Percentiles rank a stretch among this genome's conserved stretches.
Evolutionary conservation across 2,888 invertebrate species (phyloP).

Genomic region (Priocnemis perturbator): DNA sequence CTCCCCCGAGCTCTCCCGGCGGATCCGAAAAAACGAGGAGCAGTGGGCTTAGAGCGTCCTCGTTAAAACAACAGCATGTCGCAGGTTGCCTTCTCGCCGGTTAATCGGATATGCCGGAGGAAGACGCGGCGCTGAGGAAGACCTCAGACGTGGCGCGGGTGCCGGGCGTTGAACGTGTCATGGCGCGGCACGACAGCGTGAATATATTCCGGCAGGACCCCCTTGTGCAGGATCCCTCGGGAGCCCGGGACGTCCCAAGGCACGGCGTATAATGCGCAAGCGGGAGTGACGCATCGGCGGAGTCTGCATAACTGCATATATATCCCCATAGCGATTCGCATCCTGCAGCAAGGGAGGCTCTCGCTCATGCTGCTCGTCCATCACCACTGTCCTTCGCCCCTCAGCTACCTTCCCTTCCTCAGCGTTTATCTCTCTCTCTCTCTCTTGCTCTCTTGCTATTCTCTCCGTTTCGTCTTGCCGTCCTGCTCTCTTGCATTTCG

Average conservation of each 20-base stretch:
- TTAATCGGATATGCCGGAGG: too few species aligned
- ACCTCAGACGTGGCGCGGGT: constrained; percentile 21
- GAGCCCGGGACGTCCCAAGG: constrained; percentile 51
- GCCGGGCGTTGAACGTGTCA: constrained; percentile 23
- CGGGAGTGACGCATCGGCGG: constrained; percentile 64
- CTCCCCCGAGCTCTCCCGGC: too few species aligned
- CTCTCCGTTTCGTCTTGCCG: background rate
- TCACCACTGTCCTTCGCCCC: constrained; percentile 49
- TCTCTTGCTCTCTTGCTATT: background rate
- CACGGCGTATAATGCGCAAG: constrained; percentile 58
- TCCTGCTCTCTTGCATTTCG: background rate
- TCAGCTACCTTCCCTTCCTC: constrained; percentile 15
- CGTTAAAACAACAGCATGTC: too few species aligned
- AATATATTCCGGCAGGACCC: constrained; percentile 48
- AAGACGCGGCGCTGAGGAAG: constrained; percentile 18
- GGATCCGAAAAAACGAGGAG: too few species aligned
- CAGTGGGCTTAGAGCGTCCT: too few species aligned
- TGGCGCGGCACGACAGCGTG: constrained; percentile 38
- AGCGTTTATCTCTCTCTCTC: too few species aligned
- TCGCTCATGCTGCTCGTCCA: constrained; percentile 57
- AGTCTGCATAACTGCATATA: constrained; percentile 67
- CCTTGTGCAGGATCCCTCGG: constrained; percentile 51
- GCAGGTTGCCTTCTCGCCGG: too few species aligned
- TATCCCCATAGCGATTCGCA: constrained; percentile 60
- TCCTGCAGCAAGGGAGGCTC: constrained; percentile 43